A percentile compares a stretch with the other conserved stretches of the same genome.
Conservation (phyloP, 2,888 invertebrate species). For the Aporophyla nigra region DNA sequence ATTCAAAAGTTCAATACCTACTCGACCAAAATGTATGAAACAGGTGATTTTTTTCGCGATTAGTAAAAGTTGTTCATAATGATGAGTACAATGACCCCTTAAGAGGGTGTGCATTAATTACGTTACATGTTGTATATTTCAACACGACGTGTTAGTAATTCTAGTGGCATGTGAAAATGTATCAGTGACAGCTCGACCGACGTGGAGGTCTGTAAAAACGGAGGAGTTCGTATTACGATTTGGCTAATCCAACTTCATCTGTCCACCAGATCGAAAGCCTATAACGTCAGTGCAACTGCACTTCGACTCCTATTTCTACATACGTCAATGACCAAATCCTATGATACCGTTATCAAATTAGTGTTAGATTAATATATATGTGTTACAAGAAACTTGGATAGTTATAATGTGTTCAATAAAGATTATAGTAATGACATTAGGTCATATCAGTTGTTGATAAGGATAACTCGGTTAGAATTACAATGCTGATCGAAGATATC, state of each 20-base stretch:
- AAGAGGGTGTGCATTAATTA: too few species aligned
- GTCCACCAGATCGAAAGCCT: neutral
- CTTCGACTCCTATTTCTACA: neutral
- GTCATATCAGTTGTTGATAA: constrained; percentile 21
- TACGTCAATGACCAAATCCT: constrained; percentile 29
- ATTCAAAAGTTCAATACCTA: too few species aligned
- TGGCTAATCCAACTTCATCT: neutral
- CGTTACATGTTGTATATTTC: too few species aligned
- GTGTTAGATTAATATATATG: constrained; percentile 25
- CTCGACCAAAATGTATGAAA: too few species aligned
- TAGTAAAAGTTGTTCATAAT: too few species aligned
- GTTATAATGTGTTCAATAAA: constrained; percentile 32
- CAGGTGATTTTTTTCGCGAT: too few species aligned
- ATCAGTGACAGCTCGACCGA: neutral
- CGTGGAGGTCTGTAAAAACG: neutral
- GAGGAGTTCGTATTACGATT: neutral
- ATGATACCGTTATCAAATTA: constrained; percentile 35
- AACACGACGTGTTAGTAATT: neutral
- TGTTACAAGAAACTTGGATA: constrained; percentile 10
- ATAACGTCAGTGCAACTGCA: constrained; percentile 16
- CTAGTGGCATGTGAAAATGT: neutral
- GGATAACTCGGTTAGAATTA: constrained; percentile 17
- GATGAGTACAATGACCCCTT: too few species aligned
- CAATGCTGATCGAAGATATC: constrained; percentile 10
- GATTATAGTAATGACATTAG: constrained; percentile 30